Percentiles rank a stretch among this genome's conserved stretches.
phyloP scores from a whole-genome alignment of 1,140 invertebrate genomes.

The Plutomurus gul region DNA sequence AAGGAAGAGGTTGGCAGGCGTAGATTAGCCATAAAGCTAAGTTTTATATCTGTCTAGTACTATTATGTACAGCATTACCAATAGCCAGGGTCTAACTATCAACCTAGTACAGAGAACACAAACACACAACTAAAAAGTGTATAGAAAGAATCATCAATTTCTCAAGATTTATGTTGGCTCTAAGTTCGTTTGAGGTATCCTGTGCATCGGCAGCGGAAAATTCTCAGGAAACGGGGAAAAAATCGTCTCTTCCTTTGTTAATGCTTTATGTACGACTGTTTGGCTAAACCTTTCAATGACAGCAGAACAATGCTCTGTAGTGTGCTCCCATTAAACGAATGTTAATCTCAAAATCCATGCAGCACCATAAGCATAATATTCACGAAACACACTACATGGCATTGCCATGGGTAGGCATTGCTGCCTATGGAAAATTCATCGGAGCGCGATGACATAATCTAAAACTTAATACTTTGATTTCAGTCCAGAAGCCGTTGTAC shows the following conservation, averaged over 20 bases:
- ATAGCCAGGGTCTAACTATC: too few species aligned
- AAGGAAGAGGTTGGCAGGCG: slow-evolving; percentile 20
- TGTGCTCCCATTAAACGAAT: neutral
- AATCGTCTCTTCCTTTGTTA: slow-evolving; percentile 18
- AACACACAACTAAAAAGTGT: neutral
- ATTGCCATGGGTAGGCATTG: neutral
- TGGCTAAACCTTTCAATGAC: too few species aligned
- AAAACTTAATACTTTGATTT: neutral
- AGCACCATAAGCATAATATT: too few species aligned
- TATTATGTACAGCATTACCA: neutral
- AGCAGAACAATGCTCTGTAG: neutral
- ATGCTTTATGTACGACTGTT: too few species aligned
- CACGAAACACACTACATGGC: too few species aligned
- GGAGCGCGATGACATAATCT: neutral
- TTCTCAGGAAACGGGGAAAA: neutral
- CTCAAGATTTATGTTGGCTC: neutral
- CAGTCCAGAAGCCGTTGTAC: neutral
- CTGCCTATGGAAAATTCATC: neutral
- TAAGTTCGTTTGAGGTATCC: slow-evolving; percentile 16
- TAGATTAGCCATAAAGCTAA: slow-evolving; percentile 27
- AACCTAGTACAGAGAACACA: too few species aligned
- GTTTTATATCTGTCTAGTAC: slow-evolving; percentile 5
- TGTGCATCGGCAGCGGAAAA: neutral
- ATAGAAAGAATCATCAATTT: slow-evolving; percentile 5
- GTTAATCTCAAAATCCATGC: too few species aligned